Base-by-base conservation (phyloP, 2,888 invertebrate genomes). In the Helleia helle region DNA sequence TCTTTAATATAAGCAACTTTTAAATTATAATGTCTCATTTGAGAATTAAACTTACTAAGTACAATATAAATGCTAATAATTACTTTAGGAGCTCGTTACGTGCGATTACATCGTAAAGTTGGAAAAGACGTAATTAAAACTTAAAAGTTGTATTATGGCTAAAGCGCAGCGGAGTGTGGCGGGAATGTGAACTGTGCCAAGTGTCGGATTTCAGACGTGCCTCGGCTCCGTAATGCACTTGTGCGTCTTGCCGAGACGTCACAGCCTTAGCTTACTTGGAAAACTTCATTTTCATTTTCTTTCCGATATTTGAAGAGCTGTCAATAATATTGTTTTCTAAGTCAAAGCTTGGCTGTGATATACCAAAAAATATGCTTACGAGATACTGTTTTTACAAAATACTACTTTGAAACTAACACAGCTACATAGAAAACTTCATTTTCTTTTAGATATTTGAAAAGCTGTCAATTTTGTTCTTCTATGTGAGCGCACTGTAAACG, bases 191-290 rank as follows among this genome's bases (percentile, higher is more conserved):
- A 65, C 67, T 60, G 71, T 71, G 81, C 80, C 77, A 80, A 80
- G 72, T 77, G 77, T 73, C 71, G 71, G 76, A 71, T 73, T 72
- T 69, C 51, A 69, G 67, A 80, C 81, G 81, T 83, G 81, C 63
- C 55, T 45, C 46, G 80, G 54, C 52, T 76, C 55, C 59, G 59
- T 68, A 72, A 80, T 71, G 68, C 59, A 59, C 55, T 53, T 51
- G n/a, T n/a, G 26, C 26, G 40, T 38, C 42, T 40, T 29, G 37
- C 30, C 26, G 43, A 30, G 41, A 27, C 31, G 31, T 31, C 31
- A 31, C 34, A 18, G 12, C 31, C 18, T 11, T 18, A 34, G 17
- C 11, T 18, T 22, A 15, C 31, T 30, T 31, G 17, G 18, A 12
- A 28, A 13, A 34, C 18, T 34, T 12, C 9, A 17, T 34, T 34